Percentiles rank a stretch among this genome's conserved stretches.
phyloP scores from a whole-genome alignment of 2,888 invertebrate species.

The Brenthis ino region DNA sequence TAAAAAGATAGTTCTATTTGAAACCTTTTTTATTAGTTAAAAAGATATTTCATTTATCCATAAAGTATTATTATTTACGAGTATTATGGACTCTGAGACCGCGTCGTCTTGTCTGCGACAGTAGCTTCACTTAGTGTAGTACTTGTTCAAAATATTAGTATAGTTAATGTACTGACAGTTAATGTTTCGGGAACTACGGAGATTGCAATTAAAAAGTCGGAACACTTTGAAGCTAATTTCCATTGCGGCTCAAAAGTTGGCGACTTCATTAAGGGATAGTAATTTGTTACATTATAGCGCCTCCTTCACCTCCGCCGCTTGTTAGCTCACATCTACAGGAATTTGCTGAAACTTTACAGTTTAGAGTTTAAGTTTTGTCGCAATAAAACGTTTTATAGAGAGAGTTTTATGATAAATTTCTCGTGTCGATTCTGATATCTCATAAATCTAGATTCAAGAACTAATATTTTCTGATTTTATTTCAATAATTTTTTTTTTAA shows the following conservation, averaged over 20 bases:
- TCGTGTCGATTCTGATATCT: no score
- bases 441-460: no score
- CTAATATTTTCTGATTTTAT: no score
- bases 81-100: background rate
- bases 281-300: conserved; percentile 28
- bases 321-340: conserved; percentile 12
- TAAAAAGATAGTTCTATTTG: no score
- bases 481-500: no score
- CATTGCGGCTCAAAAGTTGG: conserved; percentile 26
- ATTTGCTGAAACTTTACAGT: conserved; percentile 5
- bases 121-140: conserved; percentile 4
- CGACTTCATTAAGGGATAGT: conserved; percentile 27
- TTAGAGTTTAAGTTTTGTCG: conserved; percentile 4
- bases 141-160: conserved; percentile 27
- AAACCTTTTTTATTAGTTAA: no score
- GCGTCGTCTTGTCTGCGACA: background rate
- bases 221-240: conserved; percentile 37
- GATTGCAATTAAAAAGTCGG: conserved; percentile 41
- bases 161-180: conserved; percentile 13
- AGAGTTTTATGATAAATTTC: no score
- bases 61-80: background rate
- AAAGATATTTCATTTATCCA: no score
- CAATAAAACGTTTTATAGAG: background rate
- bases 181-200: conserved; percentile 29
- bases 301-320: background rate